Base-by-base conservation (phyloP, 2,113 vertebrate species). In the Platichthys stellatus region DNA sequence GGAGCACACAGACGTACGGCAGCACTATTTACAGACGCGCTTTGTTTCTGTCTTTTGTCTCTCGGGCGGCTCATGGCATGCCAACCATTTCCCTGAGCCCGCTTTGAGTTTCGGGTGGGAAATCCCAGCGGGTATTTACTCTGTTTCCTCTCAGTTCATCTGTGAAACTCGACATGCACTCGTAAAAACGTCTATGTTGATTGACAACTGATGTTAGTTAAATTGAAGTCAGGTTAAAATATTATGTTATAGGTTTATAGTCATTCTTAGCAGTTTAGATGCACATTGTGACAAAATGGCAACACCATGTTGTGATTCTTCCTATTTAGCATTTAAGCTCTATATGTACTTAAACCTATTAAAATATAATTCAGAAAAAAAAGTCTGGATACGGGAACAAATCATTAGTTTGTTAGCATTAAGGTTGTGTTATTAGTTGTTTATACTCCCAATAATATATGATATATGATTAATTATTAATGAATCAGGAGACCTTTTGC, bases 1-100 rank as follows among this genome's bases (percentile, higher is more conserved):
- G 47, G 73, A 80, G 64, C 69, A 14, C 54, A 49, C 79, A 84
- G 84, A 84, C 78, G 11, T 58, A 60, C 59, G 49, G 69, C 70
- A 9, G 76, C 65, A 70, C 90, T 92, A 90, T 90, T 90, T 90
- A 90, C 90, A 91, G 90, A 89, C 82, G 7, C 1, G 62, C 80
- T 88, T 89, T 90, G 84, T 91, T 88, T 90, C 80, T 65, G 60
- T 69, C 79, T 76, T 86, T 86, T 88, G 90, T 90, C 76, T 83
- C 60, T 38, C 20, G 0, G 63, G 77, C 31, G 71, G 73, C 82
- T 69, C 7, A 28, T 58, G 83, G 89, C 72, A 84, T 88, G 87
- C 78, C 90, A 89, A 74, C 90, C 83, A 83, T 85, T 81, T 86
- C 81, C 82, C 60, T 63, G 56, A 26, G 23, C 72, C 59, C 59